Conservation (phyloP, 2,113 vertebrate genomes). For the Melospiza melodia region DNA sequence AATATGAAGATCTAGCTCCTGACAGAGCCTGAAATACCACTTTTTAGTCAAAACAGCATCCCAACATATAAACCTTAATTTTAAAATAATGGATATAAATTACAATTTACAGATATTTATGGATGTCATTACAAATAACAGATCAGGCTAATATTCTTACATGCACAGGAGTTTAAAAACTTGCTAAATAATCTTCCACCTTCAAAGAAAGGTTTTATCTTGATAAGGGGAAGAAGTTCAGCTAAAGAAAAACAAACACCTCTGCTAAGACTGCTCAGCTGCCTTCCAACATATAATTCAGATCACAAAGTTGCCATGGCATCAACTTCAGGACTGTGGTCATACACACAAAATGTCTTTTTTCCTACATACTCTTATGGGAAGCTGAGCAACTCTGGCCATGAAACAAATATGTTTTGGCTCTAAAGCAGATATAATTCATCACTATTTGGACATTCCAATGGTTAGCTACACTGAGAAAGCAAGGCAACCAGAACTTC, state of each 20-base stretch:
- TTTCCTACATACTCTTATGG: slow-evolving; percentile 66
- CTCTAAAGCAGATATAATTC: slow-evolving; percentile 64
- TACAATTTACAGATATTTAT: neutral
- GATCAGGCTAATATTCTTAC: neutral
- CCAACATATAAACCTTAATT: neutral
- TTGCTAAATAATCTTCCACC: neutral
- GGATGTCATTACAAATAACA: neutral
- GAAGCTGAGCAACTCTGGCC: slow-evolving; percentile 69
- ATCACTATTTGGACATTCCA: slow-evolving; percentile 71
- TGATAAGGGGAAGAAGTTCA: neutral
- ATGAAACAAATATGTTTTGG: slow-evolving; percentile 69
- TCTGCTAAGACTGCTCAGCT: slow-evolving; percentile 40
- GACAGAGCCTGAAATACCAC: neutral
- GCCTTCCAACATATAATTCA: slow-evolving; percentile 34
- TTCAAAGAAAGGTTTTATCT: slow-evolving; percentile 55
- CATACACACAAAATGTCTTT: slow-evolving; percentile 69
- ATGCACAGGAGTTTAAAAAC: neutral
- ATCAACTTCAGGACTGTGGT: slow-evolving; percentile 63
- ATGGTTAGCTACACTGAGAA: slow-evolving; percentile 66
- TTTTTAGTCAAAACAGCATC: neutral
- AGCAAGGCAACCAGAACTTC: slow-evolving; percentile 58
- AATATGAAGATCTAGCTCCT: neutral
- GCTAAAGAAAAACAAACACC: slow-evolving; percentile 40
- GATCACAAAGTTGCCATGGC: slow-evolving; percentile 64
- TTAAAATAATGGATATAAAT: neutral